phyloP scores from a whole-genome alignment of 2,113 vertebrate species.

The Patagioenas fasciata region DNA sequence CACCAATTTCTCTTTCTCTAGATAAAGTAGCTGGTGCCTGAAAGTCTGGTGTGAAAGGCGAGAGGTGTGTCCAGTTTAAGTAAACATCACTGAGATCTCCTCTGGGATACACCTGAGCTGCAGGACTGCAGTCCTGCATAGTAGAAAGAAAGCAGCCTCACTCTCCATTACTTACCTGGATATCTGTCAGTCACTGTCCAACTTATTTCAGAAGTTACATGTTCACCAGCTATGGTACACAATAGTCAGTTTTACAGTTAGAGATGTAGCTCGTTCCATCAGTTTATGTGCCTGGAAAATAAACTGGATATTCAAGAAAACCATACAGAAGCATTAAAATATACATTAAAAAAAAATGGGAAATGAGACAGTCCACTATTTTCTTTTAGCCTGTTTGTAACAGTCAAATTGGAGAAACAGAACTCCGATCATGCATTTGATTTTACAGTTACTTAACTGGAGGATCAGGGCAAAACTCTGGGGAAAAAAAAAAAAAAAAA shows the following conservation, averaged over 20 bases:
- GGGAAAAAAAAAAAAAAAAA: not conserved
- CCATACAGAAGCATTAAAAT: not conserved
- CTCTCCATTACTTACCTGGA: not conserved
- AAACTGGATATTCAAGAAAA: not conserved
- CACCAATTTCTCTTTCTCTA: not conserved
- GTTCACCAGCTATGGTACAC: not conserved
- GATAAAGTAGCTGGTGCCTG: not conserved
- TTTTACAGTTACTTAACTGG: not conserved
- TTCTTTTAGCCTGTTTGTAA: not conserved
- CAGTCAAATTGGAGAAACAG: not conserved
- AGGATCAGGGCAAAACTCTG: not conserved
- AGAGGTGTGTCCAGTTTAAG: not conserved
- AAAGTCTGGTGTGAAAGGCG: not conserved
- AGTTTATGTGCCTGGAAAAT: not conserved
- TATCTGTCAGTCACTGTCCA: not conserved
- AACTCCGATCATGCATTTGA: not conserved
- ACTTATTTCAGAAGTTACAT: not conserved
- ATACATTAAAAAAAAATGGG: not conserved
- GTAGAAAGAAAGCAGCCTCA: not conserved
- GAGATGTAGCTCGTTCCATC: not conserved
- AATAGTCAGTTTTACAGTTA: not conserved
- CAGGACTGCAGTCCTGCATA: not conserved
- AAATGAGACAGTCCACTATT: not conserved
- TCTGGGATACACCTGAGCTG: not conserved
- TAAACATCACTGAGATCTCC: not conserved